These are phyloP conservation scores for Ophiothrix spiculata DNA, from an alignment of 35 echinoderm and acorn worm species.

Conservation along the genomic window DNA sequence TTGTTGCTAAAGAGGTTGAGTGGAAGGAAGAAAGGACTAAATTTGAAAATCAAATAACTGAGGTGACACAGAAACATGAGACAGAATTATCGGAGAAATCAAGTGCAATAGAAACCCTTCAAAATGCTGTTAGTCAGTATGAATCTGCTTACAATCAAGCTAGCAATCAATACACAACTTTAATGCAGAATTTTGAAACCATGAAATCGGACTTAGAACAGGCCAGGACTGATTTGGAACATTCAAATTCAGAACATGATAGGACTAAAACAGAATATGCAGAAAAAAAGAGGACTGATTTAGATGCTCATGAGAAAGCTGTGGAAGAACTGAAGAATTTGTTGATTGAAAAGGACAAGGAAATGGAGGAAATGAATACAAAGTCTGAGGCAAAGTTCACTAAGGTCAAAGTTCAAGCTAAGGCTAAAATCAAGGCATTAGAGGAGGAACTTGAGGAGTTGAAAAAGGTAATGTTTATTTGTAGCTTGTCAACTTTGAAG, in stretches of 20 bases:
- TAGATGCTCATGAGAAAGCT: constrained; percentile 30
- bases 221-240: constrained; percentile 17
- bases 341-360: constrained; percentile 25
- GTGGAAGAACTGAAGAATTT: constrained; percentile 61
- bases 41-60: constrained; percentile 27
- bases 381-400: constrained; percentile 81
- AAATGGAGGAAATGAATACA: constrained; percentile 60
- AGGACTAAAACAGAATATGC: constrained; percentile 5
- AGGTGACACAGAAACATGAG: constrained; percentile 70
- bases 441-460: constrained; percentile 88
- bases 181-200: constrained; percentile 56
- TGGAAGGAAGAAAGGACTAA: constrained; percentile 45
- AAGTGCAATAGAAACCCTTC: constrained; percentile 48
- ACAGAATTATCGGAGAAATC: constrained; percentile 71
- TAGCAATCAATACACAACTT: constrained; percentile 48
- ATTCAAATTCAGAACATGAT: constrained; percentile 21
- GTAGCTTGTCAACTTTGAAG: background rate
- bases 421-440: constrained; percentile 78
- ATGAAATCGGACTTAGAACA: constrained; percentile 49
- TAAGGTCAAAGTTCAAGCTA: constrained; percentile 89
- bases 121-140: constrained; percentile 74
- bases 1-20: constrained; percentile 28
- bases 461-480: constrained; percentile 68
- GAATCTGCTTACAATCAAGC: constrained; percentile 85
- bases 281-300: constrained; percentile 37